Conservation (phyloP, 2,888 invertebrate species). For the Platycnemis pennipes region DNA sequence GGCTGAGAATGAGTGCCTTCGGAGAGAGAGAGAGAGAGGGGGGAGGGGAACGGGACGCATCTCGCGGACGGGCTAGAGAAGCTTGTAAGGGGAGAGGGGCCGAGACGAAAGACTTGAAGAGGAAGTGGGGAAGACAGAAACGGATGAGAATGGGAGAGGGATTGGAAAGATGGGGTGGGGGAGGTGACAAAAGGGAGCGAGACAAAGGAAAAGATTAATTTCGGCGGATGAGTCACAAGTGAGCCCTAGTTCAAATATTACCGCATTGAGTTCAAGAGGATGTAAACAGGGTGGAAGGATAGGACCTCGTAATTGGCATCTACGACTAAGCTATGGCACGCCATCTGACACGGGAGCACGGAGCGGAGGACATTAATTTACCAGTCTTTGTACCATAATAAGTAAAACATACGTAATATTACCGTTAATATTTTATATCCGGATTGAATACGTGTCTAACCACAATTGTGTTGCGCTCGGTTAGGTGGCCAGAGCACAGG, state of each 20-base stretch:
- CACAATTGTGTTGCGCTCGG: too few species aligned
- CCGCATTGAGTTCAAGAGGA: background rate
- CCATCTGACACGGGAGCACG: too few species aligned
- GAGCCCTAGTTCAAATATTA: background rate
- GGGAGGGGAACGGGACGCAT: background rate
- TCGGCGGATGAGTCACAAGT: background rate
- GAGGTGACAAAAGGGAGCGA: background rate
- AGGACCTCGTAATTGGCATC: too few species aligned
- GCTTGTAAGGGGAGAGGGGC: background rate
- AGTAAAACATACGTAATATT: too few species aligned
- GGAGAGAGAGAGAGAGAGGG: background rate
- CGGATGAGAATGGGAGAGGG: background rate
- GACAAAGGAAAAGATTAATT: constrained; percentile 18
- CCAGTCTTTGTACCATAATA: too few species aligned
- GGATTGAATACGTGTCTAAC: too few species aligned
- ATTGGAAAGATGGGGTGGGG: too few species aligned
- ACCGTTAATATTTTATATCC: too few species aligned
- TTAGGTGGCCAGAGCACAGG: too few species aligned
- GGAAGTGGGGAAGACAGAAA: constrained; percentile 18
- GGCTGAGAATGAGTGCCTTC: background rate
- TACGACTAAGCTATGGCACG: too few species aligned
- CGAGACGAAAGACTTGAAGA: background rate
- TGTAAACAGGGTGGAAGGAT: background rate
- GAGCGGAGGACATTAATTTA: too few species aligned
- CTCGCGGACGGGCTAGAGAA: background rate